Conservation (phyloP, 1,140 invertebrate species). For the Heliconius eleuchia region DNA sequence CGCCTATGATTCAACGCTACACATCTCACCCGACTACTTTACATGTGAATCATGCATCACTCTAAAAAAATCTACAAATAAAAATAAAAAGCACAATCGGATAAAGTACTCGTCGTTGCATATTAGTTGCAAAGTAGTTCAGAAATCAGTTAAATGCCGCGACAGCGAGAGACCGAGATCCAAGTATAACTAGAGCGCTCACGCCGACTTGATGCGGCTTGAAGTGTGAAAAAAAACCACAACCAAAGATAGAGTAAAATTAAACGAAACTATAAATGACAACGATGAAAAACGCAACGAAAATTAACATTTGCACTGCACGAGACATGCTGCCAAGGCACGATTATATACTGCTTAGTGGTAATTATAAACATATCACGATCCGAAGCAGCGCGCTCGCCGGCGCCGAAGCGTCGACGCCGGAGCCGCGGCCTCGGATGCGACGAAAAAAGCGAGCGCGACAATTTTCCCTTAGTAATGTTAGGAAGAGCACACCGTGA, state of each 20-base stretch:
- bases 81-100: conserved; percentile 46
- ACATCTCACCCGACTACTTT: conserved; percentile 29
- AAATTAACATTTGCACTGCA: conserved; percentile 47
- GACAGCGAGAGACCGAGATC: conserved; percentile 12
- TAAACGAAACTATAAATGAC: background rate
- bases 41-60: conserved; percentile 47
- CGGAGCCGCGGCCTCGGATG: conserved; percentile 32
- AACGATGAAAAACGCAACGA: conserved; percentile 43
- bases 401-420: background rate
- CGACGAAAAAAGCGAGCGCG: conserved; percentile 49
- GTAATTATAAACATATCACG: conserved; percentile 45
- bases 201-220: background rate
- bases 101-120: conserved; percentile 23
- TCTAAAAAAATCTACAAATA: conserved; percentile 43
- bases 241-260: background rate
- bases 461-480: conserved; percentile 77
- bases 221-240: background rate
- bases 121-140: conserved; percentile 39
- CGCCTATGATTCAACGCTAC: conserved; percentile 20
- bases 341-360: conserved; percentile 40
- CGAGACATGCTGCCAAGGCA: conserved; percentile 52
- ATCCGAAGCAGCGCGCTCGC: conserved; percentile 43
- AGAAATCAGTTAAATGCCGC: background rate
- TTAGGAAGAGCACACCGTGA: conserved; percentile 35
- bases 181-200: too few relatives aligned